Conservation (phyloP, 1,140 invertebrate species). For the Drosophila willistoni region DNA sequence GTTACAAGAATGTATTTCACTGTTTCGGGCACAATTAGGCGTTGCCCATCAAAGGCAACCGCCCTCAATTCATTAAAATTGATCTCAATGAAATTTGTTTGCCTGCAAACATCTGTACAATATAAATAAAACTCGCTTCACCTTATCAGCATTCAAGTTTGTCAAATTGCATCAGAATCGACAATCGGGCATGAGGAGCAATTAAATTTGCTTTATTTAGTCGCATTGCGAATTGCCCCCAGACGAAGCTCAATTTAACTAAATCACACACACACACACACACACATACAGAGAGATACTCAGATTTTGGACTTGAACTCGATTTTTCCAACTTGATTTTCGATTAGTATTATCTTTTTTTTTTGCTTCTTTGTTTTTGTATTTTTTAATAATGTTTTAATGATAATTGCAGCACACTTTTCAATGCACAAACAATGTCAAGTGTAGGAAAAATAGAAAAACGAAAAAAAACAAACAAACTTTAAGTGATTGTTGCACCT, state of each 20-base stretch:
- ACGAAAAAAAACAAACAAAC: too few species aligned
- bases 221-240: conserved; percentile 49
- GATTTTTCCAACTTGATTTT: conserved; percentile 26
- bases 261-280: conserved; percentile 4
- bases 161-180: conserved; percentile 22
- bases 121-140: conserved; percentile 41
- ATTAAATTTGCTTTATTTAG: conserved; percentile 79
- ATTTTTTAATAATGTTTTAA: conserved; percentile 54
- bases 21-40: conserved; percentile 24
- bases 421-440: conserved; percentile 65
- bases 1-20: conserved; percentile 27
- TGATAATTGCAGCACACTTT: conserved; percentile 15
- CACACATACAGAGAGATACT: neutral
- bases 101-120: conserved; percentile 13
- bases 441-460: conserved; percentile 48
- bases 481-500: conserved; percentile 9
- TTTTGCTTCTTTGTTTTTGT: neutral
- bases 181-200: conserved; percentile 31
- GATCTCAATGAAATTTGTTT: conserved; percentile 9
- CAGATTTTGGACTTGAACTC: conserved; percentile 67
- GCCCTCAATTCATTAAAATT: conserved; percentile 32
- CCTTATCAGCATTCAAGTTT: conserved; percentile 45
- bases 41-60: conserved; percentile 23
- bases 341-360: conserved; percentile 4
- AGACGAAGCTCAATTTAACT: conserved; percentile 37